These are phyloP conservation scores for Drosophila sp. DNA, from an alignment of 1,140 invertebrate genomes.

Conservation along the genomic window DNA sequence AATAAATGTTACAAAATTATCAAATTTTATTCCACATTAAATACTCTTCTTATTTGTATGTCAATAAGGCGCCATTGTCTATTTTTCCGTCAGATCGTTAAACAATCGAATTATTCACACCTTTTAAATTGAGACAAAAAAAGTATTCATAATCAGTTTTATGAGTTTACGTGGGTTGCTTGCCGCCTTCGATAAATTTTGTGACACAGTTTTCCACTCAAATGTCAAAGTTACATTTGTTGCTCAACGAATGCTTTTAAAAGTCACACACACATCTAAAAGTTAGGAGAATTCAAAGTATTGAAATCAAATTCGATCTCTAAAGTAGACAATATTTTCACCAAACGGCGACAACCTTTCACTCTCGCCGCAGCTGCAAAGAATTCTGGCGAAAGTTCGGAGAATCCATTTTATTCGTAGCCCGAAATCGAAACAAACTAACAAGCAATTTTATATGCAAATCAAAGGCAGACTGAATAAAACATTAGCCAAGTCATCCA, in stretches of 20 bases:
- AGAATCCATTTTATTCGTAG: constrained; percentile 39
- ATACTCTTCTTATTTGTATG: not conserved
- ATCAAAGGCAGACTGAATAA: constrained; percentile 67
- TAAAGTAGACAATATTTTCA: not conserved
- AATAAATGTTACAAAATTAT: not conserved
- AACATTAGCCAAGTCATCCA: constrained; percentile 57
- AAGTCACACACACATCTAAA: constrained; percentile 9
- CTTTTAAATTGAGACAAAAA: constrained; percentile 25
- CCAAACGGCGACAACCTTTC: constrained; percentile 26
- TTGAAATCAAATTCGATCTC: constrained; percentile 24
- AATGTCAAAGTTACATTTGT: constrained; percentile 66
- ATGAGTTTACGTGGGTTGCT: constrained; percentile 28
- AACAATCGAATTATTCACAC: constrained; percentile 44
- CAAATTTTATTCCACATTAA: not conserved
- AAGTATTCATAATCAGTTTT: constrained; percentile 9
- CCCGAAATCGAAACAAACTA: constrained; percentile 50
- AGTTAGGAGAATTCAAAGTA: constrained; percentile 27
- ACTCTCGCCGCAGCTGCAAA: constrained; percentile 33
- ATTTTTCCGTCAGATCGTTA: constrained; percentile 14
- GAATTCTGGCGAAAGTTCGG: constrained; percentile 23
- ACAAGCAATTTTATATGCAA: constrained; percentile 77
- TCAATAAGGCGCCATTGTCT: constrained; percentile 24
- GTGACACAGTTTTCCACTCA: constrained; percentile 51
- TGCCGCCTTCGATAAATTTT: constrained; percentile 36
- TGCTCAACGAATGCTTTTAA: constrained; percentile 1